A percentile compares a stretch with the other conserved stretches of the same genome.
phyloP scores from a whole-genome alignment of 2,113 vertebrate genomes.

The Eptatretus burgeri region DNA sequence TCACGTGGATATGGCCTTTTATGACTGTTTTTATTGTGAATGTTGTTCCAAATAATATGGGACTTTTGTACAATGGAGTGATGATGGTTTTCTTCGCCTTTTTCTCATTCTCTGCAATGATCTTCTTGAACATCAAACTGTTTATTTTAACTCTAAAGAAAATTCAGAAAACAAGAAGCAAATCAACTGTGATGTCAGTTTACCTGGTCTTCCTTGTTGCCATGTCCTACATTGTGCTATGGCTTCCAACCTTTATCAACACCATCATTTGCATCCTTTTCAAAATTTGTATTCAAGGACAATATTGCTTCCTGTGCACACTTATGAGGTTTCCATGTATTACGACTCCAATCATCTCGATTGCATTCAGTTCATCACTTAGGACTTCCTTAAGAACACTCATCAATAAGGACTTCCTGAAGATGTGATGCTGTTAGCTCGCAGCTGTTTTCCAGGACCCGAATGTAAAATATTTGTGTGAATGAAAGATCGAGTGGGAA shows the following conservation, averaged over 20 bases:
- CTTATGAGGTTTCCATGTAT: too few relatives aligned
- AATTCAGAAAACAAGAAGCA: background rate
- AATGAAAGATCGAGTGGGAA: too few relatives aligned
- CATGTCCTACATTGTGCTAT: background rate
- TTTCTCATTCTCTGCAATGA: background rate
- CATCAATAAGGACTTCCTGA: too few relatives aligned
- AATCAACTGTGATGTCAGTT: background rate
- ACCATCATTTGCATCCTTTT: too few relatives aligned
- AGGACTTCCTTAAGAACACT: too few relatives aligned
- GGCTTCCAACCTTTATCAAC: background rate
- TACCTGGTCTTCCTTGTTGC: background rate
- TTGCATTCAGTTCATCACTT: too few relatives aligned
- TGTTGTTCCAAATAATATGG: background rate
- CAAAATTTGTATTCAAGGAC: background rate
- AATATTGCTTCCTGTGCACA: too few relatives aligned
- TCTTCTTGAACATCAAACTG: background rate
- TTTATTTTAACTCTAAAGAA: background rate
- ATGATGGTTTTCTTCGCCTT: background rate
- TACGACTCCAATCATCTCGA: too few relatives aligned
- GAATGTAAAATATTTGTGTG: too few relatives aligned
- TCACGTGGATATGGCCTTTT: conserved; percentile 2
- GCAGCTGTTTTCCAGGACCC: too few relatives aligned
- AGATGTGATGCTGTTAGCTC: too few relatives aligned
- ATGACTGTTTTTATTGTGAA: background rate
- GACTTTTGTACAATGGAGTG: background rate